Base-by-base conservation (phyloP, 2,797 vertebrate species). In the Brotula barbata region DNA sequence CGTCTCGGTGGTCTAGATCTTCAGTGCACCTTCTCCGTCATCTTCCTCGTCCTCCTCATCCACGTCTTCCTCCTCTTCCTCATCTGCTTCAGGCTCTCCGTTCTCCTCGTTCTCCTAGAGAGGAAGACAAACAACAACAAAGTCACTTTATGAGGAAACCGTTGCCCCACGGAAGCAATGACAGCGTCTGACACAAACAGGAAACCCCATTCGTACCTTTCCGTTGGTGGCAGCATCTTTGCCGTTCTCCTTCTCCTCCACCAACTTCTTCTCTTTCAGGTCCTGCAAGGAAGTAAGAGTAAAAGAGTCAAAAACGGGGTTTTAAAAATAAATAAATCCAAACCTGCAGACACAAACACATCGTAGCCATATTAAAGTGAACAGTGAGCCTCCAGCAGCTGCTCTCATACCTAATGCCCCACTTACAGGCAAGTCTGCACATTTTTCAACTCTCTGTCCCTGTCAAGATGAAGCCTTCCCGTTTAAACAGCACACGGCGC, bases 11-110 rank as follows among this genome's bases (percentile, higher is more conserved):
- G n/a, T n/a, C n/a, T n/a, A 1, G 6, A 3, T 3, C 3, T 0
- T 7, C 1, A 0, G 74, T 72, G 65, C 80, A 96, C 94, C 94
- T 67, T 97, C 94, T 81, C 90, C 95, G 25, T 97, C 95, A 47
- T 97, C 95, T 49, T 94, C 95, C 86, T 96, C 96, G 2, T 97
- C 95, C 55, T 97, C 95, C 28, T 96, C 96, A 13, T 96, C 96
- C 0, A 95, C 95, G 78, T 95, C 95, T 54, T 97, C 95, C 0
- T 96, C 95, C 5, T 97, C 96, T 0, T 92, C 94, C n/a, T 95
- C 95, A 17, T 96, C 95, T 0, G 96, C 92, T 56, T 96, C 95
- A 5, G 95, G 95, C 60, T 97, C 95, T 0, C 96, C 96, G 0
- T 98, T 98, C 86, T 97, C 96, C 79, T 97, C 95, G 1, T 95